Evolutionary conservation across 1,140 invertebrate species (phyloP).

Genomic region (Cotesia vestalis): DNA sequence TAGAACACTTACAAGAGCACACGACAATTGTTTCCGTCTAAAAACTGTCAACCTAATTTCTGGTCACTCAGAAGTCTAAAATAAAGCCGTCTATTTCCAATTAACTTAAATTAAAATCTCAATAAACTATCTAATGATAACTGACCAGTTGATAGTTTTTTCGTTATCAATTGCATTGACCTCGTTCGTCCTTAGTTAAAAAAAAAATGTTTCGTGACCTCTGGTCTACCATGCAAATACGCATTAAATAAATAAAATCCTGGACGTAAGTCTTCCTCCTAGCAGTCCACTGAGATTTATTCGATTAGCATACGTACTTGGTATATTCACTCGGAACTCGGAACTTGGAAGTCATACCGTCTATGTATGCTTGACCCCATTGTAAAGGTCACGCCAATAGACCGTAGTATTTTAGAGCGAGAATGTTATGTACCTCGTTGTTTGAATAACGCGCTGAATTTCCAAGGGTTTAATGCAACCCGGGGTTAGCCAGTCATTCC

Average conservation of each 20-base stretch:
- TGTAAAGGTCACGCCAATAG: constrained; percentile 19
- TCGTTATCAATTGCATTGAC: no score
- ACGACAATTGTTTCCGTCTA: constrained; percentile 49
- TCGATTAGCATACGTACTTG: constrained; percentile 13
- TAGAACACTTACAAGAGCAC: constrained; percentile 38
- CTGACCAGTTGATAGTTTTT: no score
- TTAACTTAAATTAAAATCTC: not conserved
- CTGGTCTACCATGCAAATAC: no score
- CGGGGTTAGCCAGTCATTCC: no score
- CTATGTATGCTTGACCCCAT: constrained; percentile 6
- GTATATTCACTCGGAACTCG: not conserved
- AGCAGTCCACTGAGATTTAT: not conserved
- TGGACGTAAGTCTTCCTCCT: not conserved
- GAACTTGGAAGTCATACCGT: not conserved
- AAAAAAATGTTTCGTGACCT: no score
- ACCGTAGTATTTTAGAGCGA: not conserved
- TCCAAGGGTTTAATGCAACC: no score
- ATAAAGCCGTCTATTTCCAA: constrained; percentile 8
- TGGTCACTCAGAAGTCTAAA: not conserved
- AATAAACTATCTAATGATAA: not conserved
- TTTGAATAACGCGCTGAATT: not conserved
- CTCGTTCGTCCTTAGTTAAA: no score
- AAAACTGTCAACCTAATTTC: constrained; percentile 15
- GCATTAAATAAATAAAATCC: not conserved
- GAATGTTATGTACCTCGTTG: not conserved